Evolutionary conservation across 2,113 vertebrate genomes (phyloP), one percentile per base, ranked within the genome.

Genomic region (Delphinapterus leucas): DNA sequence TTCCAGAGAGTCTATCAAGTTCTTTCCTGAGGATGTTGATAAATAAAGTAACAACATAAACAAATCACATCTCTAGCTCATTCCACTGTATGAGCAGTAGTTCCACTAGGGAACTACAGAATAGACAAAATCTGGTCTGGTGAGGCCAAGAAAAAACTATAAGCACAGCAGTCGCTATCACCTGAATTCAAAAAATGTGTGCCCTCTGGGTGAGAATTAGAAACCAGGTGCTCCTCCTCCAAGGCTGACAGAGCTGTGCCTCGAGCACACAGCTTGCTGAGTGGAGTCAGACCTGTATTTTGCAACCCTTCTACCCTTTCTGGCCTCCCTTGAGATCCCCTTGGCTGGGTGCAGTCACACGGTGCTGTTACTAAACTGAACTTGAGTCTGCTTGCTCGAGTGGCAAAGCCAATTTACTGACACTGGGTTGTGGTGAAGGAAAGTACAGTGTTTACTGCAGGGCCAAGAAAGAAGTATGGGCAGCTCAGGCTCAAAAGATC

Each of bases 1-100:
- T 95, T 95, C 20, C 21, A 92, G 36, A 92, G 38, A n/a, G 70
- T 95, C 36, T 88, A 83, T n/a, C 36, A 95, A 88, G 44, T 92
- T 95, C 65, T 73, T 67, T 55, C 67, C 18, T 36, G 28, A 86
- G 47, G 26, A 38, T 86, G 17, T 61, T 81, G 47, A 65, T 84
- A 88, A 92, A 65, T 92, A 88, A 60, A 92, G n/a, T 55, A 91
- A 88, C 18, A 95, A 55, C n/a, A 89, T 11, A 81, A 89, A 83
- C 73, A 94, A 82, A 60, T n/a, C 55, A 44, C 8, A 60, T 74
- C n/a, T 90, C 33, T 88, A 84, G 38, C 41, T 95, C 63, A 47
- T 88, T 60, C 5, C 33, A 67, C 14, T 47, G 2, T 47, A 47
- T 47, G 44, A 47, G 44, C 44, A 47, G 44, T 47, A 47, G 44